Evolutionary conservation across 2,113 vertebrate genomes (phyloP).

Genomic region (Shinisaurus crocodilurus): DNA sequence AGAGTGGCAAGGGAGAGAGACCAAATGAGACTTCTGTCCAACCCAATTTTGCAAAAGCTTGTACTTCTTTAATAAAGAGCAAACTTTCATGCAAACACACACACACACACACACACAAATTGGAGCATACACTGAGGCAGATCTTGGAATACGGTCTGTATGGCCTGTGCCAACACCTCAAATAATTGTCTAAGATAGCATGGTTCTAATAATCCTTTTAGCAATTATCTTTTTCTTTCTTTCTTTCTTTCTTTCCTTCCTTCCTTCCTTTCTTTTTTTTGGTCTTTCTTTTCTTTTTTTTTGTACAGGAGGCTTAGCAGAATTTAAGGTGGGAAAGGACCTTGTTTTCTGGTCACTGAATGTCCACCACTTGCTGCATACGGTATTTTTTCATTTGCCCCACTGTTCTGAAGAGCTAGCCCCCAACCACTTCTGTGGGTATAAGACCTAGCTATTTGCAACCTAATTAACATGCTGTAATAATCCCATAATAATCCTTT

Average conservation of each 20-base stretch:
- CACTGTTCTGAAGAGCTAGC: background rate
- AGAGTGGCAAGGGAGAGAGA: background rate
- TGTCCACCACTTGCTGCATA: background rate
- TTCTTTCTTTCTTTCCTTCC: background rate
- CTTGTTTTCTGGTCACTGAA: background rate
- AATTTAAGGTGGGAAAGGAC: background rate
- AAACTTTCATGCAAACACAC: background rate
- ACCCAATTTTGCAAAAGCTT: background rate
- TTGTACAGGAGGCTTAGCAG: background rate
- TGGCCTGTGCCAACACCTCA: background rate
- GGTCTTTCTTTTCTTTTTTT: too few relatives aligned
- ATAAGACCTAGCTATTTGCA: background rate
- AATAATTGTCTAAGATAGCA: background rate
- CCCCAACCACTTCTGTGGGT: too few relatives aligned
- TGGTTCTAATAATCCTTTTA: background rate
- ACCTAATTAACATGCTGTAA: background rate
- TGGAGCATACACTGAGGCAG: background rate
- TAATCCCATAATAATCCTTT: background rate
- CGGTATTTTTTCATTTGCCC: background rate
- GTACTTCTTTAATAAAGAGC: background rate
- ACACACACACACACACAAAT: too few relatives aligned
- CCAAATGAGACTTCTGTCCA: background rate
- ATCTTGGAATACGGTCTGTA: background rate
- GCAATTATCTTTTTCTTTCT: background rate
- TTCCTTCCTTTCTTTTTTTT: too few relatives aligned